Conservation (phyloP, 2,888 invertebrate species). For the Aelia acuminata region DNA sequence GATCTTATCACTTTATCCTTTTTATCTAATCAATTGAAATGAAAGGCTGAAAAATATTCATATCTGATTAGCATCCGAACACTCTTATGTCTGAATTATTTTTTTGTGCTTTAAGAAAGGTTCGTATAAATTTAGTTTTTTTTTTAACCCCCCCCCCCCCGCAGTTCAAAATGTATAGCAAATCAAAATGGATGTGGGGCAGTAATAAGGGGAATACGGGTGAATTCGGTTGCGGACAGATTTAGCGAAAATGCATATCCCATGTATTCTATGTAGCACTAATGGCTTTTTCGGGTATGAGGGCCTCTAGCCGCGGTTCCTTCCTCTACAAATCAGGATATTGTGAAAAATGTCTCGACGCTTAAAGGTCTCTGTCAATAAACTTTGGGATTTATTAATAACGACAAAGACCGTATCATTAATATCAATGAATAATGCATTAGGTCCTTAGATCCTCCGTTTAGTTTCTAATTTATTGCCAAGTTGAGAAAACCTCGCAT, state of each 20-base stretch:
- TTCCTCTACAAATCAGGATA: slow-evolving; percentile 10
- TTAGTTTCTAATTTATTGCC: background rate
- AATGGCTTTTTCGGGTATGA: slow-evolving; percentile 11
- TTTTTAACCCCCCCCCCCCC: background rate
- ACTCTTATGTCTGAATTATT: too few species aligned
- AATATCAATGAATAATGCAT: background rate
- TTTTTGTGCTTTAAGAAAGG: background rate
- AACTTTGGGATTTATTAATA: background rate
- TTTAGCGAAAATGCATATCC: background rate
- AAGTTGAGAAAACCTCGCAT: background rate
- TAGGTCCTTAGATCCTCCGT: background rate
- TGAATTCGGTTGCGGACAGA: background rate
- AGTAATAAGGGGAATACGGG: background rate
- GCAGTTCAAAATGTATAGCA: background rate
- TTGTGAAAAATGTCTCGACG: background rate
- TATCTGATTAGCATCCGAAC: too few species aligned
- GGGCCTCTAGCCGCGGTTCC: background rate
- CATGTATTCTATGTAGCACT: slow-evolving; percentile 21
- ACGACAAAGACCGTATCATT: background rate
- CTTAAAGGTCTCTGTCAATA: background rate
- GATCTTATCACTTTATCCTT: too few species aligned
- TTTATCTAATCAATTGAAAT: too few species aligned
- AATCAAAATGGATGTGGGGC: background rate
- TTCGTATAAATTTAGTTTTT: background rate
- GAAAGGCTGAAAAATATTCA: too few species aligned